Conservation (phyloP, 2,888 invertebrate genomes). For the Pollenia labialis region DNA sequence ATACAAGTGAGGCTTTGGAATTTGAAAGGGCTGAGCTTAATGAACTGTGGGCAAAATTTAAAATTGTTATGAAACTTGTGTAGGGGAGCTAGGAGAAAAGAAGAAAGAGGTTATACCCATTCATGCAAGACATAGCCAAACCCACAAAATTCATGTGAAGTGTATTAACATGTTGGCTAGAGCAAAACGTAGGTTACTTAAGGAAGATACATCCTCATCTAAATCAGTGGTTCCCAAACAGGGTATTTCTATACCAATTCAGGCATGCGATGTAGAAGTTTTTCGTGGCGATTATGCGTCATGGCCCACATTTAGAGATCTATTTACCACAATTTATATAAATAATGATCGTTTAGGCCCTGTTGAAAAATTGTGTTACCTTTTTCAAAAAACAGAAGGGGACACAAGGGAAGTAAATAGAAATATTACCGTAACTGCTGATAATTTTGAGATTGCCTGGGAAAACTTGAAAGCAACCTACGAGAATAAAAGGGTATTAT, state of each 20-base stretch:
- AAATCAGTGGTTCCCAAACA: neutral
- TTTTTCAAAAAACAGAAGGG: constrained; percentile 8
- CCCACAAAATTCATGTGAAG: neutral
- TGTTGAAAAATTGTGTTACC: neutral
- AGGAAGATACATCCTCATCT: neutral
- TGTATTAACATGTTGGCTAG: neutral
- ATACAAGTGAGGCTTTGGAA: too few relatives aligned
- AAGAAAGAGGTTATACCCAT: neutral
- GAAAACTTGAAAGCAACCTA: constrained; percentile 15
- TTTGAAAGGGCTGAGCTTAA: too few relatives aligned
- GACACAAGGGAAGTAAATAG: neutral
- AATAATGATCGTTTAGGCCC: constrained; percentile 19
- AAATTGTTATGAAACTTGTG: neutral
- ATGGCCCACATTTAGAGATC: constrained; percentile 22
- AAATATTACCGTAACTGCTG: neutral
- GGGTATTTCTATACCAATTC: neutral
- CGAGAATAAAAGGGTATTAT: constrained; percentile 37
- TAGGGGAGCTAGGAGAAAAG: neutral
- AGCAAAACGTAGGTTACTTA: neutral
- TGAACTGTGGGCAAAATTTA: neutral
- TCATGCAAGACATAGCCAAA: neutral
- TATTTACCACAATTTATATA: constrained; percentile 31
- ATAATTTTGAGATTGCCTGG: neutral
- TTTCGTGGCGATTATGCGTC: constrained; percentile 17
- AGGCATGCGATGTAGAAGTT: constrained; percentile 12